These are phyloP conservation scores for Rhopilema esculentum DNA, from an alignment of 30 jellyfish, hydroid and myxozoan genomes.

Conservation along the genomic window DNA sequence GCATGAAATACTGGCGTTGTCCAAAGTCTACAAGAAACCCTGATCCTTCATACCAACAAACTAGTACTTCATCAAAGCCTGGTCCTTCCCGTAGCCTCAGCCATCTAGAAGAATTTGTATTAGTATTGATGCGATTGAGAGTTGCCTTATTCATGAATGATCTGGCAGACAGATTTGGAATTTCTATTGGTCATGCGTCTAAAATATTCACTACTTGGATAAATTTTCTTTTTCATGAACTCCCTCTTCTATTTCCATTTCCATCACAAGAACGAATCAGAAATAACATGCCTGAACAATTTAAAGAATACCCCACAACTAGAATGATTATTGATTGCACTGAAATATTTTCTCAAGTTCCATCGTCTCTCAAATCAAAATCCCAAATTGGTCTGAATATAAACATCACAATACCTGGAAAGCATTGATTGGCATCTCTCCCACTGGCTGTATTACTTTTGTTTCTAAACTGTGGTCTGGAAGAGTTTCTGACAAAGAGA, in stretches of 20 bases:
- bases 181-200: constrained; percentile 67
- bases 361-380: constrained; percentile 48
- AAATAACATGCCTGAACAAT: constrained; percentile 40
- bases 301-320: constrained; percentile 42
- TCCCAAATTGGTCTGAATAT: constrained; percentile 44
- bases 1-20: constrained; percentile 16
- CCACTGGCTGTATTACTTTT: constrained; percentile 46
- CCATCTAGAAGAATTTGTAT: constrained; percentile 35
- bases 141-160: constrained; percentile 69
- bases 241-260: constrained; percentile 66
- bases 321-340: constrained; percentile 67
- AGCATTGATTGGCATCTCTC: constrained; percentile 43
- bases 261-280: constrained; percentile 48
- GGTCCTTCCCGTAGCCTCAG: constrained; percentile 24
- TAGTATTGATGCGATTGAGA: constrained; percentile 49
- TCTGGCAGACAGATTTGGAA: constrained; percentile 69
- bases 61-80: constrained; percentile 33
- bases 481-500: constrained; percentile 56
- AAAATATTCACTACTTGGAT: constrained; percentile 65
- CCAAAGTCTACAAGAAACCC: constrained; percentile 25
- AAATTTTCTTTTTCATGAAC: constrained; percentile 53
- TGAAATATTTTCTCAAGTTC: constrained; percentile 54
- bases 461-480: constrained; percentile 54
- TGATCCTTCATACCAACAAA: constrained; percentile 22
- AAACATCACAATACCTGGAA: constrained; percentile 52